Evolutionary conservation across 1,140 invertebrate species (phyloP).

Genomic region (Xylocopa sonorina): DNA sequence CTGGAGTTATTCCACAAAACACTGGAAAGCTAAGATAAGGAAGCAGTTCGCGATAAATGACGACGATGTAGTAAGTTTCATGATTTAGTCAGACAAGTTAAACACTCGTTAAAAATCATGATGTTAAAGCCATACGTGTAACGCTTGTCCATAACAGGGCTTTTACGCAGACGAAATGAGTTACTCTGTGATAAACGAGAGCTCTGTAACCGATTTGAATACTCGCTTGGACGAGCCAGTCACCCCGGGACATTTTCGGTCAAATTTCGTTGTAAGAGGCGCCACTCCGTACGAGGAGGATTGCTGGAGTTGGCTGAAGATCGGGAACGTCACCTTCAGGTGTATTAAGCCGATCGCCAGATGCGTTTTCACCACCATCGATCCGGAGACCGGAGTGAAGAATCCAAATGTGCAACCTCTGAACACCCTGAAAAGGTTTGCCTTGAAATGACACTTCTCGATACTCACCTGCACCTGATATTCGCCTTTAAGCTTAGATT

Average conservation of each 20-base stretch:
- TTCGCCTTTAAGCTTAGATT: not conserved
- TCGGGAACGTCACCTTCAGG: slow-evolving; percentile 84
- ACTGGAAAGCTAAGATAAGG: slow-evolving; percentile 67
- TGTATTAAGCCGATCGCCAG: slow-evolving; percentile 86
- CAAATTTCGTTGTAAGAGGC: slow-evolving; percentile 87
- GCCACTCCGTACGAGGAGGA: slow-evolving; percentile 86
- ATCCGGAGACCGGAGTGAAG: slow-evolving; percentile 82
- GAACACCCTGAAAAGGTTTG: slow-evolving; percentile 82
- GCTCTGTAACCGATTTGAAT: slow-evolving; percentile 86
- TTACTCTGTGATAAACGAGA: slow-evolving; percentile 84
- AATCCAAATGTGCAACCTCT: slow-evolving; percentile 82
- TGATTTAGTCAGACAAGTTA: not conserved
- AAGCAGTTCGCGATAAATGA: slow-evolving; percentile 67
- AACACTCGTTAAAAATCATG: not conserved
- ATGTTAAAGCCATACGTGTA: too few relatives aligned
- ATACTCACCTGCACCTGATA: too few relatives aligned
- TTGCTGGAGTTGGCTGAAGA: slow-evolving; percentile 87
- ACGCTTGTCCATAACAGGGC: slow-evolving; percentile 80
- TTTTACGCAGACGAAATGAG: slow-evolving; percentile 84
- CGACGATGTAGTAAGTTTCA: slow-evolving; percentile 70
- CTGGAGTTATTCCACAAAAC: slow-evolving; percentile 75
- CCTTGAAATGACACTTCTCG: too few relatives aligned
- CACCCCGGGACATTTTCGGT: slow-evolving; percentile 84
- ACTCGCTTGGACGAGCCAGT: slow-evolving; percentile 82
- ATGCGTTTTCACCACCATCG: slow-evolving; percentile 84